phyloP scores from a whole-genome alignment of 2,888 invertebrate genomes.

The Pristionchus arcanus region DNA sequence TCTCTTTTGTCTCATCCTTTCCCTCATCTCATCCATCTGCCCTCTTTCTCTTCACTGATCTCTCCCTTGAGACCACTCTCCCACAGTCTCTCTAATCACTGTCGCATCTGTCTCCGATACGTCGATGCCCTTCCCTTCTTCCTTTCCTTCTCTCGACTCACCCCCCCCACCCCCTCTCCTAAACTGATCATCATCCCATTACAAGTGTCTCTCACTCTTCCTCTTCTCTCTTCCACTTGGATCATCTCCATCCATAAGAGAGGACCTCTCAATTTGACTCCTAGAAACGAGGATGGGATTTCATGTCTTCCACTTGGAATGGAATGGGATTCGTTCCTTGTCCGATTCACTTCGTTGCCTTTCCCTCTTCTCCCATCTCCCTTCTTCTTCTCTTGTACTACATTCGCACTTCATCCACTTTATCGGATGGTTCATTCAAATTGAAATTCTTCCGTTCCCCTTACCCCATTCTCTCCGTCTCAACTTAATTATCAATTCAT shows the following conservation, averaged over 20 bases:
- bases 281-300: conserved; percentile 49
- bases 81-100: conserved; percentile 25
- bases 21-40: not conserved
- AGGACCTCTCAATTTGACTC: conserved; percentile 43
- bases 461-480: not conserved
- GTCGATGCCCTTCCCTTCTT: not conserved
- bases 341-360: conserved; percentile 8
- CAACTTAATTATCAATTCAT: conserved; percentile 39
- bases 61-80: conserved; percentile 25
- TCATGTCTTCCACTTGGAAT: conserved; percentile 37
- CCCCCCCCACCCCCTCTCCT: conserved; percentile 16
- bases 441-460: conserved; percentile 29
- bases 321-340: conserved; percentile 3
- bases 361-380: conserved; percentile 38
- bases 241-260: conserved; percentile 17
- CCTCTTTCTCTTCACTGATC: conserved; percentile 26
- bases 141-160: not conserved
- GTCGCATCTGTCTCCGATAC: conserved; percentile 16
- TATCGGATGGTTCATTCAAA: not conserved
- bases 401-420: conserved; percentile 43
- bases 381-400: conserved; percentile 44
- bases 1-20: conserved; percentile 19
- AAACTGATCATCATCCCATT: conserved; percentile 17
- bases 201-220: not conserved
- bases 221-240: conserved; percentile 18